Evolutionary conservation across 2,113 vertebrate genomes (phyloP).

Genomic region (Cricetomys ansorgei): DNA sequence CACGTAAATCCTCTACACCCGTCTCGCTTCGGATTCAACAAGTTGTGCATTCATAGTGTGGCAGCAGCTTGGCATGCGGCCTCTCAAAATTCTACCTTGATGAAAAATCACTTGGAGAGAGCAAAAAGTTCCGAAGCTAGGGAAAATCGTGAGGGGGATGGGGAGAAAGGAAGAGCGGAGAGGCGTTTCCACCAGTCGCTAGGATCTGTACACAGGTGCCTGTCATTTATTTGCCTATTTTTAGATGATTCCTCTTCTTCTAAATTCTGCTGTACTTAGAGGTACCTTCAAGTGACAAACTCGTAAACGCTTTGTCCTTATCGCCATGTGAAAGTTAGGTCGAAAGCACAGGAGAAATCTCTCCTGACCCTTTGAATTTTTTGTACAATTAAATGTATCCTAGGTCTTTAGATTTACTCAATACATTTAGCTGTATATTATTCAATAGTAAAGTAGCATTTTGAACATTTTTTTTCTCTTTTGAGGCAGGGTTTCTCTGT

Average conservation of each 20-base stretch:
- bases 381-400: neutral
- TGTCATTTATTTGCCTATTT: neutral
- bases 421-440: neutral
- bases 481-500: neutral
- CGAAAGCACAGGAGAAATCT: neutral
- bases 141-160: neutral
- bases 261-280: neutral
- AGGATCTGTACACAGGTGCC: neutral
- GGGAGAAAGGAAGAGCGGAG: neutral
- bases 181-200: neutral
- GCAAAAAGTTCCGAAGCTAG: neutral
- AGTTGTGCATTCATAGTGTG: neutral
- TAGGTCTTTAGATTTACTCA: neutral
- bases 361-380: neutral
- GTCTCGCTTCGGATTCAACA: neutral
- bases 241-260: neutral
- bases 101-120: neutral
- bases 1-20: neutral
- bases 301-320: neutral
- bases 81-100: neutral
- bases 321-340: neutral
- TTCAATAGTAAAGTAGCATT: slow-evolving; percentile 10
- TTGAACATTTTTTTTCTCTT: neutral
- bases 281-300: neutral
- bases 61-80: neutral